Base-by-base conservation (phyloP, 2,888 invertebrate genomes). In the Eurytoma adleriae region DNA sequence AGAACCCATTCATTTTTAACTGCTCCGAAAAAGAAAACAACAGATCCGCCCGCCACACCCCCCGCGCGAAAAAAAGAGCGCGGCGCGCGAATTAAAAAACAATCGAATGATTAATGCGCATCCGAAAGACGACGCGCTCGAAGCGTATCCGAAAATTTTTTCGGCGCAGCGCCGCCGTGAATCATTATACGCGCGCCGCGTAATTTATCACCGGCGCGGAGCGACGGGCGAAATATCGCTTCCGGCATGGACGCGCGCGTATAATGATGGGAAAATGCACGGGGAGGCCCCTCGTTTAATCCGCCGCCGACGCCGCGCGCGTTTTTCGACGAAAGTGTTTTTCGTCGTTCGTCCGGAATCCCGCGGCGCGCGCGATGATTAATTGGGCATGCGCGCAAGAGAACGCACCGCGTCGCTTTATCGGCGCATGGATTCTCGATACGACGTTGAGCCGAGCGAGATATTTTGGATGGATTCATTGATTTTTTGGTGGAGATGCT, bases 181-280 rank as follows among this genome's bases (percentile, higher is more conserved):
- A 40, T 40, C 40, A 40, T 40, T 40, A 40, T 40, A 5, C 24
- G 27, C 30, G 40, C 30, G 50, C 40, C 68, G 69, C 77, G 82
- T 52, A 75, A 82, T 82, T 77, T 82, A 82, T 82, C 82, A 82
- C 66, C 78, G 73, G 79, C 30, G 1, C 30, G 14, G n/a, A 50
- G 40, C 66, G 72, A 68, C 73, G 69, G 69, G 73, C 77, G 59
- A 76, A 76, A 82, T 77, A 82, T 82, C 75, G 82, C 82, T 82
- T 82, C 82, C 82, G 82, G 82, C 82, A 77, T 48, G 48, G 75
- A 71, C 74, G 69, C 14, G 69, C 14, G 74, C n/a, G n/a, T 79
- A 74, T 79, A 81, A 81, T 82, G 79, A 79, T 78, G 82, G 70
- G 79, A 79, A 79, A 81, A 78, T 75, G 67, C 74, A 74, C 54